Evolutionary conservation across 2,888 invertebrate genomes (phyloP), one percentile per base, ranked within the genome.

Genomic region (Agrilus biguttatus): DNA sequence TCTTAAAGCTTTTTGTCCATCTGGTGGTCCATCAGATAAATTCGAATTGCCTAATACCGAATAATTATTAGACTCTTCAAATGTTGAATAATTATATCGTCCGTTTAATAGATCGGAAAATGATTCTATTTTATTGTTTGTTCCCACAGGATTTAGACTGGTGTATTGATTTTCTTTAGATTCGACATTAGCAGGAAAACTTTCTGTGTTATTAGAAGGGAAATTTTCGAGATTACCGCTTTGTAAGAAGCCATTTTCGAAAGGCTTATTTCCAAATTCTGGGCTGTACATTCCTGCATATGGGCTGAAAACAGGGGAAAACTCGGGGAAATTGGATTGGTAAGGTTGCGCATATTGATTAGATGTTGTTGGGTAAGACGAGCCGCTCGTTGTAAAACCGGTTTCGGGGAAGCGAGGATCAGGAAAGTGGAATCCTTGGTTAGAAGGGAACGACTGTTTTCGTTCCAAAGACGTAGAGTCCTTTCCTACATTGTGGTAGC

Each of bases 61-160:
- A 59, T 51, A 36, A 58, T 51, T 45, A 52, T 63, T 47, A 52
- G 50, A 49, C 53, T 70, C 73, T 48, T 74, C 74, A 55, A 71
- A 69, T 28, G 68, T 62, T 54, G 59, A 62, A 44, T 74, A 73
- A 40, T 67, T 66, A 51, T 74, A 76, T 47, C 74, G 66, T 14
- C 71, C 71, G 48, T 73, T 72, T 32, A 80, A 62, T 44, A 80
- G 64, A 50, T 78, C 79, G 6, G 79, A 74, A 55, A 80, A 79
- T 1, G 79, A 74, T 58, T 85, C 83, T 53, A 83, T 69, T 66
- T 84, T 80, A 66, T 72, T 79, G 59, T 73, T 74, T 59, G 73
- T 72, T 65, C 75, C 74, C 51, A 80, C 72, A 44, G 79, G 73
- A 66, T 75, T 78, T 55, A 83, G 66, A 58, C 75, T 80, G 35